phyloP scores from a whole-genome alignment of 2,113 vertebrate genomes.

The Eudyptes chrysolophus region DNA sequence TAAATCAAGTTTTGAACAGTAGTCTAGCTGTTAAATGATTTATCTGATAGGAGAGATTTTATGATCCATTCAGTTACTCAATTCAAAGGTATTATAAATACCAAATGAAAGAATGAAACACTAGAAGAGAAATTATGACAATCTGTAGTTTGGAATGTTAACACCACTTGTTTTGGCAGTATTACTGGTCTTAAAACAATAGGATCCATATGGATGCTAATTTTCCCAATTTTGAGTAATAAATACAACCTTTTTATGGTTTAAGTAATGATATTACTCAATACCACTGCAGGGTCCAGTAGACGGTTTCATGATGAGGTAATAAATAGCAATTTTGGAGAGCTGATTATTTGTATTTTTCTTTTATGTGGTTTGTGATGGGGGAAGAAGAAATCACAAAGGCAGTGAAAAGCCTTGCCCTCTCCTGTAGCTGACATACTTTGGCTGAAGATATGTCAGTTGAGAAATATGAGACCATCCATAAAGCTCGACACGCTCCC shows the following conservation, averaged over 20 bases:
- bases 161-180: slow-evolving; percentile 62
- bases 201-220: slow-evolving; percentile 67
- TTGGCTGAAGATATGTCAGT: slow-evolving; percentile 66
- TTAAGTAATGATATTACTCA: slow-evolving; percentile 63
- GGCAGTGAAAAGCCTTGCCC: slow-evolving; percentile 51
- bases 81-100: slow-evolving; percentile 54
- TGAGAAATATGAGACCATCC: slow-evolving; percentile 61
- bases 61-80: slow-evolving; percentile 6
- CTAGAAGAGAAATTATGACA: slow-evolving; percentile 40
- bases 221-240: slow-evolving; percentile 60
- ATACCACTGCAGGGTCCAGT: slow-evolving; percentile 55
- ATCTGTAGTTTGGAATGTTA: slow-evolving; percentile 60
- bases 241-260: slow-evolving; percentile 55
- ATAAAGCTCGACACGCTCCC: slow-evolving; percentile 26
- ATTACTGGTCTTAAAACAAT: slow-evolving; percentile 48
- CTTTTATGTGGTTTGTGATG: slow-evolving; percentile 63
- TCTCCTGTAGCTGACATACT: slow-evolving; percentile 62
- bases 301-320: slow-evolving; percentile 55
- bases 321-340: slow-evolving; percentile 62
- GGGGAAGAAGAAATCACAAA: slow-evolving; percentile 53
- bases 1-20: slow-evolving; percentile 43
- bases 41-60: slow-evolving; percentile 44
- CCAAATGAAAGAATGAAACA: slow-evolving; percentile 37
- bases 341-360: slow-evolving; percentile 58
- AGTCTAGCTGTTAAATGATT: slow-evolving; percentile 43